Conservation (phyloP, 2,888 invertebrate genomes). For the Trichopoda pennipes region DNA sequence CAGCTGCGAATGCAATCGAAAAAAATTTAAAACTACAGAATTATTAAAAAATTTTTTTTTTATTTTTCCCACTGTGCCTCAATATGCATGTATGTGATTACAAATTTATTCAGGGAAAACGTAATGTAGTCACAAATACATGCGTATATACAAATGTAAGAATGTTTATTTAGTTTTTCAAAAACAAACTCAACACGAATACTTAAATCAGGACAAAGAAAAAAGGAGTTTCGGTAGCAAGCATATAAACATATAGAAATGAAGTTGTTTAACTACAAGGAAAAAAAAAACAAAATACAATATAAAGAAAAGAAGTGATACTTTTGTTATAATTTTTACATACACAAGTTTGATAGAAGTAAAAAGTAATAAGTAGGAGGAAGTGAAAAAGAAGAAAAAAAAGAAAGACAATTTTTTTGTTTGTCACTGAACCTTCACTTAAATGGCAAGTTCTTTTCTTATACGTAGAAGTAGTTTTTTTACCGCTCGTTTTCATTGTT, state of each 20-base stretch:
- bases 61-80: too few relatives aligned
- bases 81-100: constrained; percentile 45
- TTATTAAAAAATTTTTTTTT: too few relatives aligned
- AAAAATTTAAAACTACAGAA: too few relatives aligned
- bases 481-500: constrained; percentile 49
- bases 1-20: too few relatives aligned
- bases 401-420: constrained; percentile 29
- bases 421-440: constrained; percentile 37
- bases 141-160: constrained; percentile 19
- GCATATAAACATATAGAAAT: constrained; percentile 45
- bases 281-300: not conserved
- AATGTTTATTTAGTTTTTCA: constrained; percentile 10
- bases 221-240: constrained; percentile 8
- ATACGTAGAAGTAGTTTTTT: constrained; percentile 20
- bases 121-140: constrained; percentile 55
- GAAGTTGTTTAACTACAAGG: constrained; percentile 43
- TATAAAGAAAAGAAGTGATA: constrained; percentile 38
- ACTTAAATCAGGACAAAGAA: constrained; percentile 12
- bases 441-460: constrained; percentile 14
- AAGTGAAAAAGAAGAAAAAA: constrained; percentile 25
- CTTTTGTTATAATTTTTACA: constrained; percentile 59
- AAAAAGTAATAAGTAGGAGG: not conserved
- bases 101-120: constrained; percentile 67
- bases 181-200: not conserved
- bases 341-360: constrained; percentile 1